phyloP scores from a whole-genome alignment of 2,888 invertebrate genomes.

The Coenonympha arcania region DNA sequence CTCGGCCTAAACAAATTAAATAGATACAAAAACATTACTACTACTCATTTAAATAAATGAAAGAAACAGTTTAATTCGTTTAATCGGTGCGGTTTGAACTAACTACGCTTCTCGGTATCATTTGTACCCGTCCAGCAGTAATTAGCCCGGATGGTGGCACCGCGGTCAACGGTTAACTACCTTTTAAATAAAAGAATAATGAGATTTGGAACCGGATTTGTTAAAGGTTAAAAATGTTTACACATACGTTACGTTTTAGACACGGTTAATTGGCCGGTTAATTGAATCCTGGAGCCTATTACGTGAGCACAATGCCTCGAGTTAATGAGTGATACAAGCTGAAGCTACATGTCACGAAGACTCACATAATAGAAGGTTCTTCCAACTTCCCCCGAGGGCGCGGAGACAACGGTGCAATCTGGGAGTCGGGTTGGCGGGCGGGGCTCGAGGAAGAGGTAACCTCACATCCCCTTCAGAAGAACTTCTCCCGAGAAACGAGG shows the following conservation, averaged over 20 bases:
- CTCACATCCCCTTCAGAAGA: constrained; percentile 82
- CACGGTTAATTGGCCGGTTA: constrained; percentile 47
- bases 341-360: constrained; percentile 48
- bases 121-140: constrained; percentile 68
- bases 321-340: constrained; percentile 36
- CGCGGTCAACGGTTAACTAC: constrained; percentile 56
- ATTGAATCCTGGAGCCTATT: constrained; percentile 27
- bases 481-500: constrained; percentile 75
- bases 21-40: constrained; percentile 54
- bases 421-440: constrained; percentile 59
- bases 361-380: constrained; percentile 85
- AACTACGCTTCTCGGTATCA: constrained; percentile 55
- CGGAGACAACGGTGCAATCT: constrained; percentile 80
- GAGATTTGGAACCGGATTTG: constrained; percentile 47
- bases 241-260: constrained; percentile 39
- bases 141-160: constrained; percentile 54
- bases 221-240: constrained; percentile 52
- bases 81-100: constrained; percentile 56
- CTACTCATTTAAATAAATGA: constrained; percentile 67
- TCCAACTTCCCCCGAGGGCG: constrained; percentile 85
- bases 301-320: constrained; percentile 25
- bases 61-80: constrained; percentile 67
- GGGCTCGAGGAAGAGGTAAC: constrained; percentile 51
- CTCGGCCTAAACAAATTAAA: not conserved
- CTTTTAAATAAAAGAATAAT: constrained; percentile 59